Conservation (phyloP, 2,113 vertebrate species). For the Girardinichthys multiradiatus region DNA sequence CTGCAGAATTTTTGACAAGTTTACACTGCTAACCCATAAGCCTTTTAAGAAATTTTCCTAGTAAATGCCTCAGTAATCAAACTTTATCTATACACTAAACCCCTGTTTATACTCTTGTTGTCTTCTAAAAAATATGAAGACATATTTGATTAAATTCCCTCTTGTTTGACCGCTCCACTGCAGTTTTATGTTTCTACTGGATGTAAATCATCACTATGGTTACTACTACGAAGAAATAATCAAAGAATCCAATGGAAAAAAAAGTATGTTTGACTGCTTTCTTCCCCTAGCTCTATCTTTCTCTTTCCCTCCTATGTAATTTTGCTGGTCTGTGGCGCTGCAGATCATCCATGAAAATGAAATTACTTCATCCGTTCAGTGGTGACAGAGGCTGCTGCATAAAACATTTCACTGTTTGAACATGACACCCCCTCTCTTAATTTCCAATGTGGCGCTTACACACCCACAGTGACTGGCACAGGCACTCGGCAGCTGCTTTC, state of each 20-base stretch:
- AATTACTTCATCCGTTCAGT: constrained; percentile 78
- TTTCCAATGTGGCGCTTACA: constrained; percentile 65
- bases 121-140: too few species aligned
- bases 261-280: constrained; percentile 44
- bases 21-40: too few species aligned
- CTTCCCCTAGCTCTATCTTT: constrained; percentile 39
- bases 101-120: too few species aligned
- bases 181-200: background rate
- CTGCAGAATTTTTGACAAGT: too few species aligned
- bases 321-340: constrained; percentile 71
- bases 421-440: constrained; percentile 75
- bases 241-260: constrained; percentile 63
- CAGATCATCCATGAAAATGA: constrained; percentile 82
- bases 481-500: constrained; percentile 43
- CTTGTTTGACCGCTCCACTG: constrained; percentile 4
- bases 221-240: constrained; percentile 70
- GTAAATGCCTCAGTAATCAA: too few species aligned
- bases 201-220: constrained; percentile 61
- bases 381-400: constrained; percentile 76
- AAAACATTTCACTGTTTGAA: constrained; percentile 79
- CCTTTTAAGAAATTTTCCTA: too few species aligned
- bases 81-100: too few species aligned
- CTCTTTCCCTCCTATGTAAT: constrained; percentile 67
- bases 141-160: background rate
- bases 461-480: constrained; percentile 56